Conservation (phyloP, 2,888 invertebrate species). For the Agriopis leucophaearia region DNA sequence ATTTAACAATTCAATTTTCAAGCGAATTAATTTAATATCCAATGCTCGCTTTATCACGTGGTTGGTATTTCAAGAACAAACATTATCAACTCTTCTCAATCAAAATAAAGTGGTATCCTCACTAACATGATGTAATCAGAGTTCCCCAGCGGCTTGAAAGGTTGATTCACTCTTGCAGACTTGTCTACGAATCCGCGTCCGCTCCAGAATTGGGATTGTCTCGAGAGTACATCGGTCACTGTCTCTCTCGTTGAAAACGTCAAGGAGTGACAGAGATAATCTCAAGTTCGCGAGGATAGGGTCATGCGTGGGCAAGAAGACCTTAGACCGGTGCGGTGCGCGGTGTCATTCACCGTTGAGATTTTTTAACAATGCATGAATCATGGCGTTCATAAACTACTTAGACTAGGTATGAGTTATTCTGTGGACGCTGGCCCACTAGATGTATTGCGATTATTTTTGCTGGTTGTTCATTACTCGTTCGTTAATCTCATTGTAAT, state of each 20-base stretch:
- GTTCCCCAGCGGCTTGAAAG: slow-evolving; percentile 7
- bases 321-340: background rate
- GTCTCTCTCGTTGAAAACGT: too few species aligned
- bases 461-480: too few species aligned
- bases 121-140: slow-evolving; percentile 15
- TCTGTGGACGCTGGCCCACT: background rate
- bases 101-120: background rate
- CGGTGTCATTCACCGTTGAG: slow-evolving; percentile 1
- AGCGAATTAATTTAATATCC: too few species aligned
- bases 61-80: background rate
- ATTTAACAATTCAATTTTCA: too few species aligned
- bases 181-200: slow-evolving; percentile 1
- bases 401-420: background rate
- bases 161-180: slow-evolving; percentile 6
- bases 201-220: background rate
- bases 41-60: too few species aligned
- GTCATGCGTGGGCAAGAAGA: slow-evolving; percentile 3
- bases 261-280: too few species aligned
- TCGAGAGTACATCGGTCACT: too few species aligned
- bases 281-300: too few species aligned
- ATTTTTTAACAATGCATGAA: slow-evolving; percentile 6
- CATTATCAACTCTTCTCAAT: background rate
- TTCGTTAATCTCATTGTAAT: too few species aligned
- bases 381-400: background rate
- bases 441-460: background rate